A percentile compares a stretch with the other conserved stretches of the same genome.
phyloP scores from a whole-genome alignment of 2,797 vertebrate species.

The Salmo trutta region DNA sequence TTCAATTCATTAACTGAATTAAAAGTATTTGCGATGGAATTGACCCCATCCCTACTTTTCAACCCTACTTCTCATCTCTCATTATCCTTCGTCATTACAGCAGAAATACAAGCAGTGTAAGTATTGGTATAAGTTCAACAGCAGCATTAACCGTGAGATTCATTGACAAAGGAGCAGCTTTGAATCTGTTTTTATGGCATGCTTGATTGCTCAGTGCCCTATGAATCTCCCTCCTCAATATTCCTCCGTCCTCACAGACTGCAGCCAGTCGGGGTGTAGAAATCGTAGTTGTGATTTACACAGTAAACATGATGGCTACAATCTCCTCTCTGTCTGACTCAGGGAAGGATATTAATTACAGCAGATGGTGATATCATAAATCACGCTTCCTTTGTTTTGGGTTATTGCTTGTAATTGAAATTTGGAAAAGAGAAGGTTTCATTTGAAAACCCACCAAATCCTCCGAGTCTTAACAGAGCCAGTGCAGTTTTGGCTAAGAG shows the following conservation, averaged over 20 bases:
- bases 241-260: neutral
- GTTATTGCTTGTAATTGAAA: slow-evolving; percentile 3
- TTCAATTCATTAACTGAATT: neutral
- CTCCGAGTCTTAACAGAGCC: neutral
- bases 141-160: neutral
- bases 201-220: slow-evolving; percentile 10
- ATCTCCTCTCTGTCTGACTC: neutral
- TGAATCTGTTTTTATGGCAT: neutral
- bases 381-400: slow-evolving; percentile 3
- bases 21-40: neutral
- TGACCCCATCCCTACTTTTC: neutral
- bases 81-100: neutral
- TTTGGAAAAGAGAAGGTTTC: neutral
- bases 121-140: neutral
- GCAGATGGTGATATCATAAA: slow-evolving; percentile 7
- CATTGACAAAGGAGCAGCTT: neutral
- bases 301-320: slow-evolving; percentile 1
- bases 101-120: neutral
- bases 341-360: slow-evolving; percentile 2
- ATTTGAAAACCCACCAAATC: neutral
- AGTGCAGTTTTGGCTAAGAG: slow-evolving; percentile 4
- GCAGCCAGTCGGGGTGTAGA: neutral
- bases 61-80: neutral
- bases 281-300: neutral
- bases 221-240: slow-evolving; percentile 7